Conservation (phyloP, 1,140 invertebrate genomes). For the Coptotermes formosanus region DNA sequence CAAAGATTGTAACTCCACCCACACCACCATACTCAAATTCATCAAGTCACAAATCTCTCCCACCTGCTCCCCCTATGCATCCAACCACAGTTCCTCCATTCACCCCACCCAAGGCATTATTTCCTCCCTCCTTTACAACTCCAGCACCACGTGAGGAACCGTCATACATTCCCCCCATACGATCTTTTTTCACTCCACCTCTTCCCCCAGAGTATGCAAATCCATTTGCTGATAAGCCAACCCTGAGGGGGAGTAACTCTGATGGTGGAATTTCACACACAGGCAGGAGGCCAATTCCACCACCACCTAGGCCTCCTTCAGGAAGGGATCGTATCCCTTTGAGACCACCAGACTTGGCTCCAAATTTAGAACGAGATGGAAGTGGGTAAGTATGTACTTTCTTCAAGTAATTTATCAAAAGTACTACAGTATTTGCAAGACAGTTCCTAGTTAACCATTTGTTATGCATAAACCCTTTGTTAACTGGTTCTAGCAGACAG, state of each 20-base stretch:
- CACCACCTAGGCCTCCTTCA: slow-evolving; percentile 71
- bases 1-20: slow-evolving; percentile 50
- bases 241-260: slow-evolving; percentile 65
- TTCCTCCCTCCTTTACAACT: slow-evolving; percentile 67
- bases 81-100: slow-evolving; percentile 42
- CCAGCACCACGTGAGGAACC: slow-evolving; percentile 63
- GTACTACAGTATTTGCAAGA: neutral
- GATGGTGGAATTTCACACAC: slow-evolving; percentile 36
- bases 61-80: slow-evolving; percentile 32
- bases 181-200: slow-evolving; percentile 73
- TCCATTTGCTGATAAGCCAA: slow-evolving; percentile 81
- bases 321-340: slow-evolving; percentile 77
- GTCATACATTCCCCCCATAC: slow-evolving; percentile 75
- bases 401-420: neutral
- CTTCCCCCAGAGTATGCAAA: slow-evolving; percentile 70
- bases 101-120: slow-evolving; percentile 60
- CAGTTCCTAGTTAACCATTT: too few relatives aligned
- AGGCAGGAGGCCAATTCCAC: slow-evolving; percentile 52
- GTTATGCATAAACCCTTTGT: too few relatives aligned
- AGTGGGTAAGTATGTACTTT: neutral
- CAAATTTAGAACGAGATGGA: slow-evolving; percentile 49
- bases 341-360: slow-evolving; percentile 59
- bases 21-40: slow-evolving; percentile 38
- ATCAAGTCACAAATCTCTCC: neutral
- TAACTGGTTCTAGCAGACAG: too few relatives aligned